Base-by-base conservation (phyloP, 2,797 vertebrate genomes). In the Schizopygopsis malacanthus region DNA sequence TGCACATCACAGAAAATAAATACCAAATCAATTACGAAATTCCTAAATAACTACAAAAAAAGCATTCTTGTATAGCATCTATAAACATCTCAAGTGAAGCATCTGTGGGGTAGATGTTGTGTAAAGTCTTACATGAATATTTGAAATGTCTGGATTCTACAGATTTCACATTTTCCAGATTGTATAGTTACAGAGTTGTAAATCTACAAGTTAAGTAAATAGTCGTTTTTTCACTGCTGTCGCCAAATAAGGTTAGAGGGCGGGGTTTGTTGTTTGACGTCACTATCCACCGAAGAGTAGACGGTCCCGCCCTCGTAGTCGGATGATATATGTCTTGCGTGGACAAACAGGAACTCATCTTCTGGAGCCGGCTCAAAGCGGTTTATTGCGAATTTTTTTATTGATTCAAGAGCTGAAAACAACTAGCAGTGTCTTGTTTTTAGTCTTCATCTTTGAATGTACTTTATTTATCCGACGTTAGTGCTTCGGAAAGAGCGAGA, bases 261-360 rank as follows among this genome's bases (percentile, higher is more conserved):
- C 37, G 83, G 43, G 13, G 6, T 25, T 33, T 73, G 15, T 9
- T 13, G 0, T 15, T 39, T 84, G 61, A 79, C 73, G 87, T 54
- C 67, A 77, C 0, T 5, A 15, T 6, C 15, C 7, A 63, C 61
- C 6, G 6, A 0, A 71, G 3, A 33, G 33, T 33, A 33, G 41
- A n/a, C 15, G 1, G 76, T 2, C 77, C 84, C 84, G 77, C 84
- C 67, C 43, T 72, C 41, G 0, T 16, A 28, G 0, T 33, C 10
- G 0, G 33, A 2, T 22, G 33, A 63, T 85, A 85, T 75, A 75
- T 52, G 56, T 22, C 69, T 73, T 81, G 54, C 43, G 9, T 63
- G 69, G n/a, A 52, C 41, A 52, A 43, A 54, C 78, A 85, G 78
- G 78, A 85, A 81, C 84, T 80, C 78, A 81, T 65, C 41, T 2